A percentile compares a stretch with the other conserved stretches of the same genome.
Conservation (phyloP, 2,888 invertebrate species). For the Ceratothoa steindachneri region DNA sequence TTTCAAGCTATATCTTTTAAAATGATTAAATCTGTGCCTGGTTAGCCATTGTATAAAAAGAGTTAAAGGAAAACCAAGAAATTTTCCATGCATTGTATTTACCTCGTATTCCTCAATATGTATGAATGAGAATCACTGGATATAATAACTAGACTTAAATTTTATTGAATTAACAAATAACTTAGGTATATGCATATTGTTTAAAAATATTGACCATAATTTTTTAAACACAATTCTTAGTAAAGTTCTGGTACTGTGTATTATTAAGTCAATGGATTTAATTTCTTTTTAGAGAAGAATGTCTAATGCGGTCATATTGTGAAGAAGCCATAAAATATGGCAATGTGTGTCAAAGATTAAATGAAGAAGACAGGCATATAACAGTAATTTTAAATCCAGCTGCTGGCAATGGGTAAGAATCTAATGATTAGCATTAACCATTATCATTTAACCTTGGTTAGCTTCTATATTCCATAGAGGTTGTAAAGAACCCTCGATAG, state of each 20-base stretch:
- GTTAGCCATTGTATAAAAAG: too few species aligned
- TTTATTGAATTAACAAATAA: neutral
- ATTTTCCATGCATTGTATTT: too few species aligned
- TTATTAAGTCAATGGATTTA: neutral
- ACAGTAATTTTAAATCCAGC: slow-evolving; percentile 88
- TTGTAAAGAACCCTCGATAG: too few species aligned
- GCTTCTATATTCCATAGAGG: too few species aligned
- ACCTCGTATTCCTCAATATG: too few species aligned
- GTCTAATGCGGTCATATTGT: slow-evolving; percentile 75
- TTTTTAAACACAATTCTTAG: neutral
- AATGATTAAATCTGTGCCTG: too few species aligned
- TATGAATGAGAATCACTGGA: too few species aligned
- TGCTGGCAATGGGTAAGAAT: slow-evolving; percentile 63
- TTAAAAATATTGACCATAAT: neutral
- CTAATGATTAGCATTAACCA: too few species aligned
- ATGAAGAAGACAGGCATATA: slow-evolving; percentile 66
- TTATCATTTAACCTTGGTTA: too few species aligned
- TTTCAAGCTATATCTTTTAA: too few species aligned
- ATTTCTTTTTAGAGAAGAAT: slow-evolving; percentile 52
- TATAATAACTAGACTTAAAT: too few species aligned
- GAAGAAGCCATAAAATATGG: slow-evolving; percentile 71
- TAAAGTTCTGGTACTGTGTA: neutral
- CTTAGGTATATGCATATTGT: neutral
- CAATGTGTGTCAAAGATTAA: slow-evolving; percentile 60
- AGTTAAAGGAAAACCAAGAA: too few species aligned